Base-by-base conservation (phyloP, 2,113 vertebrate species). In the Rhinichthys klamathensis region DNA sequence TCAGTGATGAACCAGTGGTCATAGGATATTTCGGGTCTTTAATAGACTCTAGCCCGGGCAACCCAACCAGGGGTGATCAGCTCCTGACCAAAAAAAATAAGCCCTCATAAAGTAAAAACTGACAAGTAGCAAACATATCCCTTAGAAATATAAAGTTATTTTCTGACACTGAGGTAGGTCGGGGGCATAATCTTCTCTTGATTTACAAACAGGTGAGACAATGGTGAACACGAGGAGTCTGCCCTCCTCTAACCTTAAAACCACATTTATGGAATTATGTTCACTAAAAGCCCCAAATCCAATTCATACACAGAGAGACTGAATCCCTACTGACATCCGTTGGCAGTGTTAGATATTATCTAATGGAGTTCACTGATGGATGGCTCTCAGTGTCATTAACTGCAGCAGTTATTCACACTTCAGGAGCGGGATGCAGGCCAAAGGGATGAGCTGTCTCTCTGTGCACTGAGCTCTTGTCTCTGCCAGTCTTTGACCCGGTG, bases 221-320 rank as follows among this genome's bases (percentile, higher is more conserved):
- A 44, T 63, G 77, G 58, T 35, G 8, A 51, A 49, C 27, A 18
- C 3, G 44, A 81, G 44, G 11, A 81, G 61, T 51, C 44, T 67
- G 79, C 16, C 44, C 79, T 81, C 38, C 25, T 69, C 58, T 80
- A 63, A 63, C 35, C 77, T 63, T 44, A 69, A 81, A 54, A 25
- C 80, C 67, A 82, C 46, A 58, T 27, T 70, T 23, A 54, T 46
- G 51, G 16, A 46, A 69, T 80, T 16, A 70, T 58, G 46, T 46
- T 63, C 41, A 72, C 25, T 74, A 73, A 25, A 73, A 84, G 61
- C 73, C 72, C 49, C 61, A 72, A 63, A 77, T 80, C 75, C 91
- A 92, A 92, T 93, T 92, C 86, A 87, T 92, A 90, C 90, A 92
- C 90, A 93, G 91, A 94, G 90, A 91, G 69, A 91, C 89, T 38